A percentile compares a stretch with the other conserved stretches of the same genome.
Conservation (phyloP, 2,888 invertebrate species). For the Drosophila rubida region DNA sequence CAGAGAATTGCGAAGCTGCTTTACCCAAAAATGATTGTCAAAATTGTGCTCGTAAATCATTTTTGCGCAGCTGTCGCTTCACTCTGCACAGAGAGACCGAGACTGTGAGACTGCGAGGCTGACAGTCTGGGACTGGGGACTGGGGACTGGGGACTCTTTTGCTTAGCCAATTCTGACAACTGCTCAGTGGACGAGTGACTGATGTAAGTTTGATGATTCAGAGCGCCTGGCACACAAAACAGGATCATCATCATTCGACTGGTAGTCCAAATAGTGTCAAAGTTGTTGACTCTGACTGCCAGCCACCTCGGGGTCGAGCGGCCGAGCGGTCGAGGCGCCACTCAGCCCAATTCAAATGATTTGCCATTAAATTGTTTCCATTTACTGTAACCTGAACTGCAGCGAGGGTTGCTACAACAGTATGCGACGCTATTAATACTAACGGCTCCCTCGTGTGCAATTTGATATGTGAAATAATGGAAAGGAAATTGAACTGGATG, state of each 20-base stretch:
- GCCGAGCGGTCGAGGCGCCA: not conserved
- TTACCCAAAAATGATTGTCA: slow-evolving; percentile 41
- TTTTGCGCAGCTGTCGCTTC: slow-evolving; percentile 49
- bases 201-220: slow-evolving; percentile 59
- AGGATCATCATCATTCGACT: slow-evolving; percentile 16
- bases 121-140: not conserved
- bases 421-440: slow-evolving; percentile 22
- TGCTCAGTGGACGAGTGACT: slow-evolving; percentile 48
- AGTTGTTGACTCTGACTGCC: slow-evolving; percentile 45
- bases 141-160: slow-evolving; percentile 38
- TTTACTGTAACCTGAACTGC: slow-evolving; percentile 22
- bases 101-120: not conserved
- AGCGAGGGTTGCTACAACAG: slow-evolving; percentile 9
- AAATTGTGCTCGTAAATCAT: slow-evolving; percentile 57
- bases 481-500: slow-evolving; percentile 23
- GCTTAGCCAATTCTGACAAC: slow-evolving; percentile 64
- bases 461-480: slow-evolving; percentile 6
- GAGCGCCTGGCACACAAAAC: slow-evolving; percentile 1
- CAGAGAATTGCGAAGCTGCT: slow-evolving; percentile 5
- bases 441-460: slow-evolving; percentile 21
- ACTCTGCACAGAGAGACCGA: not conserved
- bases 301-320: slow-evolving; percentile 8
- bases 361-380: slow-evolving; percentile 31
- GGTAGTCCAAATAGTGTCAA: slow-evolving; percentile 45
- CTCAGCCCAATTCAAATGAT: slow-evolving; percentile 25